Base-by-base conservation (phyloP, 2,888 invertebrate species). In the Myopa testacea region DNA sequence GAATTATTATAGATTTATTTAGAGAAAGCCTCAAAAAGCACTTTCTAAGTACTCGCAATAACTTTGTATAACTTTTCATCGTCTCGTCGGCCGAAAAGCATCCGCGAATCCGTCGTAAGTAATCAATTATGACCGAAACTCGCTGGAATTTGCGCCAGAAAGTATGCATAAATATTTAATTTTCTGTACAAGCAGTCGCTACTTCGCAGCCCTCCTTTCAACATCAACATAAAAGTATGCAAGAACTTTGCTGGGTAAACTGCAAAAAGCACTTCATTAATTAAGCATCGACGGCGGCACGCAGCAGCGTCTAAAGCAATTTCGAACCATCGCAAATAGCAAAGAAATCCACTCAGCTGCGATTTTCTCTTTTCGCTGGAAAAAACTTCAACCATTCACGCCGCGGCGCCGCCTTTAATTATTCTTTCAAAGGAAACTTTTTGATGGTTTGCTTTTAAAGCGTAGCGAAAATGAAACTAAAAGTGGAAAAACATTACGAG, bases 121-220 rank as follows among this genome's bases (percentile, higher is more conserved):
- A 67, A 38, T 67, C 69, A 65, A 78, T 78, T 80, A 76, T 75
- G 50, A 78, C 60, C 75, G 65, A 73, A 78, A 68, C 45, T 71
- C 62, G 55, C 74, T 71, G 14, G 71, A 77, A 81, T 79, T 79
- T 67, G 74, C 78, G 78, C 76, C 79, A 55, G 55, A 78, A 80
- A 79, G 81, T 76, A 79, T 78, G 79, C 80, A 81, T 81, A 81
- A 84, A 84, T 85, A 84, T 86, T 85, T 86, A 84, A 85, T 85
- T 84, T 85, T 82, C 82, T 84, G 85, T 85, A 80, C 69, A 81
- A 83, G 83, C 76, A 72, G 10, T 16, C 8, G 26, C 62, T 19
- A 63, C 8, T 14, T 26, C 19, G n/a, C 5, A 4, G 3, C n/a
- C n/a, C 55, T 6, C 55, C 55, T 55, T 55, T 12, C 4, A 5